Evolutionary conservation across 2,888 invertebrate genomes (phyloP).

Genomic region (Horisme vitalbata): DNA sequence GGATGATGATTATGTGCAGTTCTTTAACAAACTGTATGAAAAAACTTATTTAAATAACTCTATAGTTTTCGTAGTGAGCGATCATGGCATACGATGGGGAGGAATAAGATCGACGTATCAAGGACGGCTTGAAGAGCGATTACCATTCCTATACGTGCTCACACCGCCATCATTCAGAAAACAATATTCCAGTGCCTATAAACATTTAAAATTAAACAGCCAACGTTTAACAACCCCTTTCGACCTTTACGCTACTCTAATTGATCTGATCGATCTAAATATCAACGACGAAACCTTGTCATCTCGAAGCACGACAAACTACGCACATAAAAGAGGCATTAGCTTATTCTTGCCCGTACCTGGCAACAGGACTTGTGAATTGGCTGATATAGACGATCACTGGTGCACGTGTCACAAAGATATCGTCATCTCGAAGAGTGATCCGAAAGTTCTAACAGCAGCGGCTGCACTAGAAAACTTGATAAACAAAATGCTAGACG

Average conservation of each 20-base stretch:
- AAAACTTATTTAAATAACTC: constrained; percentile 85
- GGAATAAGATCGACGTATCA: constrained; percentile 91
- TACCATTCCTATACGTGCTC: constrained; percentile 90
- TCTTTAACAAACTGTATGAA: constrained; percentile 80
- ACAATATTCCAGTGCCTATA: constrained; percentile 83
- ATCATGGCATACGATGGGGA: constrained; percentile 96
- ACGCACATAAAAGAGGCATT: constrained; percentile 81
- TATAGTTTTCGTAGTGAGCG: constrained; percentile 89
- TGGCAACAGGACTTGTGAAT: constrained; percentile 87
- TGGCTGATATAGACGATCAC: constrained; percentile 90
- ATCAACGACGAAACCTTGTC: constrained; percentile 65
- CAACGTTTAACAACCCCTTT: constrained; percentile 90
- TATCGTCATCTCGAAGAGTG: constrained; percentile 77
- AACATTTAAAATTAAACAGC: constrained; percentile 86
- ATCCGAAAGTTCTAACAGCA: constrained; percentile 80
- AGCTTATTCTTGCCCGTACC: constrained; percentile 91
- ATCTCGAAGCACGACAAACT: constrained; percentile 52
- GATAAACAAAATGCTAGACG: constrained; percentile 85
- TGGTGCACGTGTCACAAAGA: constrained; percentile 94
- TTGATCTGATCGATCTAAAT: constrained; percentile 84
- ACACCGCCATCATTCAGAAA: constrained; percentile 88
- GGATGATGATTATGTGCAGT: constrained; percentile 84
- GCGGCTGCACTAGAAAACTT: constrained; percentile 84
- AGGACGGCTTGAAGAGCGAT: constrained; percentile 92
- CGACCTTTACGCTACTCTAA: constrained; percentile 91